Conservation (phyloP, 2,113 vertebrate species). For the Plestiodon gilberti region DNA sequence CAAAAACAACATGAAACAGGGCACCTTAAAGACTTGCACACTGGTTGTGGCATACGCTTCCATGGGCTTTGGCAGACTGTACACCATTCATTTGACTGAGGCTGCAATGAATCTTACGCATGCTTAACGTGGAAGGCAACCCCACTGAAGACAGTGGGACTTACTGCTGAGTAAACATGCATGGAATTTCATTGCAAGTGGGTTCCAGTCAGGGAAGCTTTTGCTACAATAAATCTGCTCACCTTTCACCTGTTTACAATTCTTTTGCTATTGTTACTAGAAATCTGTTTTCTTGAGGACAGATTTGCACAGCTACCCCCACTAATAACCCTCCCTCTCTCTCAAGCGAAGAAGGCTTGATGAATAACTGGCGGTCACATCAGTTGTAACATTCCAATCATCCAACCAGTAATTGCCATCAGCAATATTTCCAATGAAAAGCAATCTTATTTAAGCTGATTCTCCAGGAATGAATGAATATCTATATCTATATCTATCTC, state of each 20-base stretch:
- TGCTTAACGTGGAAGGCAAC: background rate
- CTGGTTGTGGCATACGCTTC: background rate
- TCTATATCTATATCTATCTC: background rate
- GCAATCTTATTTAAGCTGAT: slow-evolving; percentile 13
- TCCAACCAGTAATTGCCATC: background rate
- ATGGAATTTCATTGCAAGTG: background rate
- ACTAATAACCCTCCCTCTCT: background rate
- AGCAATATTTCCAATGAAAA: slow-evolving; percentile 4
- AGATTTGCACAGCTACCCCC: background rate
- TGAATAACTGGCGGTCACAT: background rate
- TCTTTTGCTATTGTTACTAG: too few relatives aligned
- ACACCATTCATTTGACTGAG: background rate
- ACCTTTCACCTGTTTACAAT: background rate
- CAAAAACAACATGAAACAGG: background rate
- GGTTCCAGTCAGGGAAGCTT: background rate
- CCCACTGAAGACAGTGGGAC: background rate
- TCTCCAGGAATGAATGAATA: background rate
- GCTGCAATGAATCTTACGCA: background rate
- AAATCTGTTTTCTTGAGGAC: too few relatives aligned
- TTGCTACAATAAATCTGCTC: background rate
- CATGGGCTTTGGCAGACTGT: background rate
- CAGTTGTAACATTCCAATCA: background rate
- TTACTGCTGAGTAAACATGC: background rate
- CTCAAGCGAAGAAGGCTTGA: too few relatives aligned
- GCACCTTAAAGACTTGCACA: background rate